Conservation (phyloP, 2,888 invertebrate species). For the Falcaria lacertinaria region DNA sequence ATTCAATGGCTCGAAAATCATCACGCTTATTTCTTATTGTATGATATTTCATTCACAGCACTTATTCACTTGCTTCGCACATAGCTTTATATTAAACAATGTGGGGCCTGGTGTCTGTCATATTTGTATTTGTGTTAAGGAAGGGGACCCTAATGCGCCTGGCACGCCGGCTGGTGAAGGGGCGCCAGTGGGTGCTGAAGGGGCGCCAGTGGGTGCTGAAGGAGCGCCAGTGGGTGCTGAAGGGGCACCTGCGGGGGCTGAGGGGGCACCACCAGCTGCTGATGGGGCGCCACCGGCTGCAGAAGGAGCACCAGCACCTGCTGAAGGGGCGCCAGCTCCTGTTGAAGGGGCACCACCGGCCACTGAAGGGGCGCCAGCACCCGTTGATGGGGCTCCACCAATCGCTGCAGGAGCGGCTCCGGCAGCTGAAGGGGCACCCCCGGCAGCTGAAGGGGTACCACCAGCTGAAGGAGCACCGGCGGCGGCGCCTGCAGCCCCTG, state of each 20-base stretch:
- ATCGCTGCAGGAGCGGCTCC: constrained; percentile 1
- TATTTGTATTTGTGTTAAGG: too few relatives aligned
- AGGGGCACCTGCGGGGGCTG: constrained; percentile 35
- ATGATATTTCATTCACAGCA: too few relatives aligned
- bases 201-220: constrained; percentile 14
- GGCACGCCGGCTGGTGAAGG: constrained; percentile 19
- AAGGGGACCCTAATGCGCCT: too few relatives aligned
- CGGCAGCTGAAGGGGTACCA: constrained; percentile 24
- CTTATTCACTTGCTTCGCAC: too few relatives aligned
- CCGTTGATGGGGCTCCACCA: constrained; percentile 22
- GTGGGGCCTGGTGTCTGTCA: too few relatives aligned
- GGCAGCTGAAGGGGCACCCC: constrained; percentile 38
- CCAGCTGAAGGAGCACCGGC: constrained; percentile 30
- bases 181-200: constrained; percentile 35
- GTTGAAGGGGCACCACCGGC: constrained; percentile 7
- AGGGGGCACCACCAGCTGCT: constrained; percentile 26
- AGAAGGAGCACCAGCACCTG: constrained; percentile 20
- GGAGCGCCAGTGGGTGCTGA: constrained; percentile 28
- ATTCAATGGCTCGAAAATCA: too few relatives aligned
- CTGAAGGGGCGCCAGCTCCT: constrained; percentile 32
- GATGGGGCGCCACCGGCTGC: constrained; percentile 39
- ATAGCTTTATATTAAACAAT: too few relatives aligned
- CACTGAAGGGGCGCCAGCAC: constrained; percentile 18
- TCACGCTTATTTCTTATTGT: too few relatives aligned
- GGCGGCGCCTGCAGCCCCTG: constrained; percentile 34